phyloP scores from a whole-genome alignment of 2,888 invertebrate species.

The Drosophila percnosoma region DNA sequence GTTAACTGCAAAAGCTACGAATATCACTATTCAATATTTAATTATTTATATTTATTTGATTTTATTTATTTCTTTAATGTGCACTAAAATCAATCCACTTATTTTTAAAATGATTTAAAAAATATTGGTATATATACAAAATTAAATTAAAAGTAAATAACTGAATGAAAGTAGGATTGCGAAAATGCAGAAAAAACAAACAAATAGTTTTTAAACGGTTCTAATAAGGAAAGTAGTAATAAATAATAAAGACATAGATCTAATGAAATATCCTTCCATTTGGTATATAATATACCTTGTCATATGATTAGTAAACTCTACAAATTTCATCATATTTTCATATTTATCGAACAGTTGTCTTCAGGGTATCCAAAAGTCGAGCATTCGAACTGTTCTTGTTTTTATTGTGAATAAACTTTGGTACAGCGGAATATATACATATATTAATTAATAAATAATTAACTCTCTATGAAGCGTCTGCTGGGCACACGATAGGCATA shows the following conservation, averaged over 20 bases:
- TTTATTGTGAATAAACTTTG: constrained; percentile 62
- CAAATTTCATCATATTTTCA: background rate
- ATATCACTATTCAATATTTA: background rate
- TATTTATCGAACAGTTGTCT: background rate
- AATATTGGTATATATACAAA: too few relatives aligned
- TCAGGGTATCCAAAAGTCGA: background rate
- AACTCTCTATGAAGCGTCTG: constrained; percentile 63
- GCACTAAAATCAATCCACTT: background rate
- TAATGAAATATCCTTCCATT: background rate
- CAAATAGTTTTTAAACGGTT: background rate
- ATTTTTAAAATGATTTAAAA: background rate
- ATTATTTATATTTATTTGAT: background rate
- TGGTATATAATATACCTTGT: background rate
- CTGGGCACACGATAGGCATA: constrained; percentile 68
- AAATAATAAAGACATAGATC: background rate
- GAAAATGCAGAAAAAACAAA: background rate
- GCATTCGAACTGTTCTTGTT: background rate
- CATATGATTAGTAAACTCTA: background rate
- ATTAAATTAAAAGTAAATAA: too few relatives aligned
- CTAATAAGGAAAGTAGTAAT: background rate
- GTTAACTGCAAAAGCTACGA: constrained; percentile 26
- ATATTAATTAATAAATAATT: constrained; percentile 18
- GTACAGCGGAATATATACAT: constrained; percentile 40
- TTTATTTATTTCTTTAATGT: background rate
- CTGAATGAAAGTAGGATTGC: background rate